These are phyloP conservation scores for Agonopterix subpropinquella DNA, from an alignment of 2,888 invertebrate genomes.

Conservation along the genomic window DNA sequence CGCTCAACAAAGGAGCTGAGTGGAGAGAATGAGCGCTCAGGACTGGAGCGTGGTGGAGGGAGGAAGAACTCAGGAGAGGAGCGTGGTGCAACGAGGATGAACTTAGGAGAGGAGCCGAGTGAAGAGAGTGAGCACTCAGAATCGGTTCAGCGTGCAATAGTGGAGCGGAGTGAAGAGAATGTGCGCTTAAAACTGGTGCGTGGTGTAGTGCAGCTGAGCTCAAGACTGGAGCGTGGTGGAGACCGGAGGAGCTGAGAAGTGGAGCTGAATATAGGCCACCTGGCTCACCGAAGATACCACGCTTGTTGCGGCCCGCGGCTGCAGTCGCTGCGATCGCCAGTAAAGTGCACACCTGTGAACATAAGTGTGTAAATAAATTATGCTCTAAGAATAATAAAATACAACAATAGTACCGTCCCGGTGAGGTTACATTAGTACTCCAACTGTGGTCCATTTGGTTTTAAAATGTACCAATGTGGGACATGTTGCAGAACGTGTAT, in stretches of 20 bases:
- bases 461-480: neutral
- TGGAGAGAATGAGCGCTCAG: slow-evolving; percentile 11
- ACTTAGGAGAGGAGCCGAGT: slow-evolving; percentile 7
- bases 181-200: slow-evolving; percentile 17
- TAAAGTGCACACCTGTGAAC: slow-evolving; percentile 27
- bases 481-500: neutral
- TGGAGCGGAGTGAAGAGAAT: slow-evolving; percentile 11
- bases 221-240: slow-evolving; percentile 8
- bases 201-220: slow-evolving; percentile 6
- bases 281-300: slow-evolving; percentile 41
- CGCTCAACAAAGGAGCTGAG: slow-evolving; percentile 9
- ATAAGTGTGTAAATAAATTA: neutral
- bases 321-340: slow-evolving; percentile 32
- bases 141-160: slow-evolving; percentile 12
- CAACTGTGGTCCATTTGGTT: too few species aligned
- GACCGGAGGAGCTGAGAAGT: slow-evolving; percentile 7
- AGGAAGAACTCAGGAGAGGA: slow-evolving; percentile 7
- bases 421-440: too few species aligned
- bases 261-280: slow-evolving; percentile 20
- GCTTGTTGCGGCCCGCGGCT: slow-evolving; percentile 34
- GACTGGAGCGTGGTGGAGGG: slow-evolving; percentile 11
- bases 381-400: neutral
- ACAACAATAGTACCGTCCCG: neutral
- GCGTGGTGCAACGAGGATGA: slow-evolving; percentile 10
- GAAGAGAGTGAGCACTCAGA: slow-evolving; percentile 9